These are phyloP conservation scores for Dermolepida albohirtum DNA, from an alignment of 2,888 invertebrate genomes.

Conservation along the genomic window DNA sequence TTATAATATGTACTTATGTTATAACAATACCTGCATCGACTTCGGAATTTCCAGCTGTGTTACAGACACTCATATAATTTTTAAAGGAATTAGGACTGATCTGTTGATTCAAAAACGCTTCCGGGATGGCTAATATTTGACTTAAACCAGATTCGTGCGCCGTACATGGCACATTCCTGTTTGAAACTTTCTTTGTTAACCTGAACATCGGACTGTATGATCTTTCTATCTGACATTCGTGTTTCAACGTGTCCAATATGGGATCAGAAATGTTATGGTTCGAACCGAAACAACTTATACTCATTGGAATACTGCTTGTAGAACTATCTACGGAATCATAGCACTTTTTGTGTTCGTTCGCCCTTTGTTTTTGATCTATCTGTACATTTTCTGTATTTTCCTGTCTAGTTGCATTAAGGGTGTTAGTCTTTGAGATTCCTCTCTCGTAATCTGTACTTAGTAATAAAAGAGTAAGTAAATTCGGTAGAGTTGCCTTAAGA, in stretches of 20 bases:
- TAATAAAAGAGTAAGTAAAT: constrained; percentile 67
- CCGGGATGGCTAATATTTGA: constrained; percentile 62
- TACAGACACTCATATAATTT: constrained; percentile 43
- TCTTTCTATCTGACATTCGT: constrained; percentile 50
- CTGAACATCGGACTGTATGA: constrained; percentile 48
- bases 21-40: constrained; percentile 40
- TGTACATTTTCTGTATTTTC: constrained; percentile 15
- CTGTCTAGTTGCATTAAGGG: constrained; percentile 15
- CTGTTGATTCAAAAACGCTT: constrained; percentile 60
- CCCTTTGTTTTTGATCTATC: background rate
- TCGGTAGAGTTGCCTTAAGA: constrained; percentile 81
- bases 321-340: constrained; percentile 34
- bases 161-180: constrained; percentile 24
- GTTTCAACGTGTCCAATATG: constrained; percentile 54
- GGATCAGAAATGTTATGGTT: constrained; percentile 56
- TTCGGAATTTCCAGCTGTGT: constrained; percentile 26
- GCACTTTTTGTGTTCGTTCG: constrained; percentile 32
- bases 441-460: constrained; percentile 47
- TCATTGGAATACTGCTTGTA: constrained; percentile 36
- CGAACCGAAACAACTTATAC: constrained; percentile 49
- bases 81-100: constrained; percentile 51
- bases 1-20: too few species aligned
- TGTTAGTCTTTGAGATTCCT: constrained; percentile 15
- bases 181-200: constrained; percentile 28
- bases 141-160: constrained; percentile 55